Percentiles rank a stretch among this genome's conserved stretches.
phyloP scores from a whole-genome alignment of 92 coral and sea anemone genomes.

The Palythoa heliodiscus region DNA sequence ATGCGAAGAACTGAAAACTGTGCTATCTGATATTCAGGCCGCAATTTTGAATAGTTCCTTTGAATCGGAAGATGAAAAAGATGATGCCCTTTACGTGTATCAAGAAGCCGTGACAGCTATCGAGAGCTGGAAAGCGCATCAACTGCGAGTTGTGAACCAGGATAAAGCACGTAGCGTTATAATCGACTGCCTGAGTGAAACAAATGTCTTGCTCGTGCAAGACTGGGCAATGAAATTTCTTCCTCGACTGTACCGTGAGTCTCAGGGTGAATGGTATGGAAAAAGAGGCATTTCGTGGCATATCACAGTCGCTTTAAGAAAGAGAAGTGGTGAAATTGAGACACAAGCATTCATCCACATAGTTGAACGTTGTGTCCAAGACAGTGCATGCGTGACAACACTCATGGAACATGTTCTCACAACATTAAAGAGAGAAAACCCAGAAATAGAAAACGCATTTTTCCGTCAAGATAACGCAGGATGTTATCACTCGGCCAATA shows the following conservation, averaged over 20 bases:
- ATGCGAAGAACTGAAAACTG: neutral
- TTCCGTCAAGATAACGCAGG: conserved; percentile 36
- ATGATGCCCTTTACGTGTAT: conserved; percentile 15
- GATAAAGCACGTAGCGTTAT: conserved; percentile 9
- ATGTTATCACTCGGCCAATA: conserved; percentile 32
- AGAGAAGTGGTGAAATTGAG: neutral
- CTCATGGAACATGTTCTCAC: conserved; percentile 42
- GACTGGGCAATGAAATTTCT: conserved; percentile 50
- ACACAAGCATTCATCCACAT: conserved; percentile 28
- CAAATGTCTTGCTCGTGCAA: conserved; percentile 8
- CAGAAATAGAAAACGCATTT: conserved; percentile 15
- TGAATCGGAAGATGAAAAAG: conserved; percentile 23
- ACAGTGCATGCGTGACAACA: conserved; percentile 26
- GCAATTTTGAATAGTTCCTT: neutral
- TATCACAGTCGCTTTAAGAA: neutral
- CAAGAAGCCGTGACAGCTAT: conserved; percentile 20
- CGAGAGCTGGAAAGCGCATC: conserved; percentile 38
- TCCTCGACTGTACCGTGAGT: conserved; percentile 39
- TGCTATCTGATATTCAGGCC: neutral
- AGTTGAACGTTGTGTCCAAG: conserved; percentile 24
- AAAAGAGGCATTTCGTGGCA: conserved; percentile 33
- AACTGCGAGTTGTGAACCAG: conserved; percentile 17
- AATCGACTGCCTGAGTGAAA: conserved; percentile 12
- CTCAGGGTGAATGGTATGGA: conserved; percentile 27
- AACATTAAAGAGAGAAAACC: conserved; percentile 36